A percentile compares a stretch with the other conserved stretches of the same genome.
Conservation (phyloP, 1,140 invertebrate species). For the Homarus americanus region DNA sequence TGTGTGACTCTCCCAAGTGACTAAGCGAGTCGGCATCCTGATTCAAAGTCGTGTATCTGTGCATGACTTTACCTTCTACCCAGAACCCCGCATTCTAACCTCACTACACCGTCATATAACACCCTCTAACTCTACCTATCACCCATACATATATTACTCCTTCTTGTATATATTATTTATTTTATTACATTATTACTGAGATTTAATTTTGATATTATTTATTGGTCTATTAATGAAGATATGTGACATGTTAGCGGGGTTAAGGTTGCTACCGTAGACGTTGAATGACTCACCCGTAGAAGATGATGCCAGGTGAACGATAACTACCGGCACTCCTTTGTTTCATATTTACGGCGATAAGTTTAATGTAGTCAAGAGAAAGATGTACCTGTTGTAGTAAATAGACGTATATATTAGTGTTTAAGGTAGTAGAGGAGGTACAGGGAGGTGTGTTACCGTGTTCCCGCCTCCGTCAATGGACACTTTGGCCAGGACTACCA, state of each 20-base stretch:
- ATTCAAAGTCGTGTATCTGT: neutral
- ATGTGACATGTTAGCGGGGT: too few species aligned
- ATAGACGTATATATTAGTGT: neutral
- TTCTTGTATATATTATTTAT: too few species aligned
- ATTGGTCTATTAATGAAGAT: too few species aligned
- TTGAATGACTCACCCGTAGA: constrained; percentile 57
- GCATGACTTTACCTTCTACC: too few species aligned
- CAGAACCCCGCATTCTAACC: too few species aligned
- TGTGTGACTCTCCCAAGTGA: too few species aligned
- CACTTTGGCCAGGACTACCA: constrained; percentile 43
- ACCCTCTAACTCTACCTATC: too few species aligned
- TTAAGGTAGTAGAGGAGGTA: neutral
- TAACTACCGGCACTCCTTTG: neutral
- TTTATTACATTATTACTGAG: too few species aligned
- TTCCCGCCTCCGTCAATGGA: constrained; percentile 54
- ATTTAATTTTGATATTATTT: too few species aligned
- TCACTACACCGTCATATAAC: too few species aligned
- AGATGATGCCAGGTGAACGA: constrained; percentile 12
- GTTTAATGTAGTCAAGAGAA: neutral
- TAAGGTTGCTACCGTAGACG: constrained; percentile 27
- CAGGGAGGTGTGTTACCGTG: neutral
- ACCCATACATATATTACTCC: too few species aligned
- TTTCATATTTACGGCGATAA: neutral
- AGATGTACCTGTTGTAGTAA: neutral
- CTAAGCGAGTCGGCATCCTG: too few species aligned